Base-by-base conservation (phyloP, 2,797 vertebrate genomes). In the Gastrophryne carolinensis region DNA sequence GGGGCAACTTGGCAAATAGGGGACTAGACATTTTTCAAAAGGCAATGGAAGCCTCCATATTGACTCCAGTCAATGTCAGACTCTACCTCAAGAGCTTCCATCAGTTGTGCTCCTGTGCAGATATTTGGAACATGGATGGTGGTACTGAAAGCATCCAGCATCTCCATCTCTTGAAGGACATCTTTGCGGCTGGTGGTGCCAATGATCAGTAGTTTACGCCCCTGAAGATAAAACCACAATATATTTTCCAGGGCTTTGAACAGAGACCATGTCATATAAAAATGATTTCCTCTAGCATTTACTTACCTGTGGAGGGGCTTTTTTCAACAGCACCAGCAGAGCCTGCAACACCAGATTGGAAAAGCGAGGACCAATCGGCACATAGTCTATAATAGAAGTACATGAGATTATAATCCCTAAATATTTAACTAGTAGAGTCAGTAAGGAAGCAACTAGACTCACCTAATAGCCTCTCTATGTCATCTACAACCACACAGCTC, bases 121-220 rank as follows among this genome's bases (percentile, higher is more conserved):
- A 98, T 98, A 88, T 97, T 98, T 83, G 95, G 95, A 69, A 98
- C 90, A 0, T 96, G 93, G 82, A 98, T 89, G 17, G 92, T 95
- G 41, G 96, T 98, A 89, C 95, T 98, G 88, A 98, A 98, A 23
- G 95, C 92, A 0, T 97, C 91, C 12, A 98, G 79, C 97, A 98
- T 98, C 74, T 95, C 96, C 96, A 98, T 98, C 80, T 98, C 95
- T 87, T 96, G 93, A 30, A 98, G 92, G 64, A 98, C 95, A 0
- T 97, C 95, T 82, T 94, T 97, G 70, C 95, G 93, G 69, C 96
- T 98, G 0, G 96, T 97, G 82, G 96, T 98, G 26, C 95, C 96
- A 23, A 98, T 93, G 88, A 98, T 98, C 26, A 98, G 90, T 3
- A 98, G 91, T 87, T 98, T 98, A 15, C 95, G 95, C 15, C 94